phyloP scores from a whole-genome alignment of 2,797 vertebrate species.

The Pantherophis vulpinus region DNA sequence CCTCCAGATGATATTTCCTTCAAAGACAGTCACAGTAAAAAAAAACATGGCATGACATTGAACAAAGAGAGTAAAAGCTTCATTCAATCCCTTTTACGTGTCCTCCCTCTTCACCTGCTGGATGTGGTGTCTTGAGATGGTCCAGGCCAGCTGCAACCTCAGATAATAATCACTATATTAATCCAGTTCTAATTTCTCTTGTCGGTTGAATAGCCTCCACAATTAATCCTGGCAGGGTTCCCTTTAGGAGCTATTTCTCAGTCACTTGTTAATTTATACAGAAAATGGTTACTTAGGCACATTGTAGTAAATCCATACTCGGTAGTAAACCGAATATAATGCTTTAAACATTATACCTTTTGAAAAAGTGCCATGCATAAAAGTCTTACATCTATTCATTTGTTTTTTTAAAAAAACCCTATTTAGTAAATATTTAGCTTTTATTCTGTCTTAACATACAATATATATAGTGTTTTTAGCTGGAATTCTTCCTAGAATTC shows the following conservation, averaged over 20 bases:
- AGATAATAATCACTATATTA: conserved; percentile 53
- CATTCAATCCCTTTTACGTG: conserved; percentile 52
- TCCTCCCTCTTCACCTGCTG: conserved; percentile 10
- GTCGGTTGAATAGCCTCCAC: conserved; percentile 49
- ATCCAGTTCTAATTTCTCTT: conserved; percentile 53
- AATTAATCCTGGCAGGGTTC: conserved; percentile 57
- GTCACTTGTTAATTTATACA: conserved; percentile 28
- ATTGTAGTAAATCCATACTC: conserved; percentile 22
- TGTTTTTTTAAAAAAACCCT: not conserved
- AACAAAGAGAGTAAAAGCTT: conserved; percentile 55
- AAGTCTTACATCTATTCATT: not conserved
- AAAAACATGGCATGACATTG: conserved; percentile 13
- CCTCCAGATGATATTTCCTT: not conserved
- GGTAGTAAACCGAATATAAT: conserved; percentile 13
- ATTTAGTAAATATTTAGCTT: not conserved
- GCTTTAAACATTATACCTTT: not conserved
- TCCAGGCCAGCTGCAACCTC: conserved; percentile 58
- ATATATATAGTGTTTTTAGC: not conserved
- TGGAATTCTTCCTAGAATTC: not conserved
- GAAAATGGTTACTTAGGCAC: not conserved
- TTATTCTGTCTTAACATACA: not conserved
- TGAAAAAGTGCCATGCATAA: not conserved
- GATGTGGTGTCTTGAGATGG: conserved; percentile 26
- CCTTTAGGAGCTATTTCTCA: conserved; percentile 44
- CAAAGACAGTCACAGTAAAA: not conserved